Evolutionary conservation across 2,888 invertebrate species (phyloP).

Genomic region (Spialia ferax): DNA sequence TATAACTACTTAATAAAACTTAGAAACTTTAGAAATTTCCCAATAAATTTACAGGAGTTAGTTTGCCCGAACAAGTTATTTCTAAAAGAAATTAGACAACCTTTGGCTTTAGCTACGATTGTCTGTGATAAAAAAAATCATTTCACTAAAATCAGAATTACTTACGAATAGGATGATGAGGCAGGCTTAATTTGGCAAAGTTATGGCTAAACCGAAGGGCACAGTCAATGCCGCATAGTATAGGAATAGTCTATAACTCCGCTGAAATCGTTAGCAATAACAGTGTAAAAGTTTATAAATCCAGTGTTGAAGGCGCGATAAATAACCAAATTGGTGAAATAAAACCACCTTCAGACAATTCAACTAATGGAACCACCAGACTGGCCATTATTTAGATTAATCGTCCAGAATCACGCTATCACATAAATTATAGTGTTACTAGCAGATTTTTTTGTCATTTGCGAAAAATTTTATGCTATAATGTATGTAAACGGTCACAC

Average conservation of each 20-base stretch:
- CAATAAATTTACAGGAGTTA: no score
- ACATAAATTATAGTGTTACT: slow-evolving; percentile 17
- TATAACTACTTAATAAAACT: no score
- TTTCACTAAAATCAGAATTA: no score
- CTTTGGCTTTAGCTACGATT: no score
- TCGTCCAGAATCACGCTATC: slow-evolving; percentile 30
- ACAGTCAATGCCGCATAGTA: not conserved
- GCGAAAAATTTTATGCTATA: slow-evolving; percentile 14
- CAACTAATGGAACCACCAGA: slow-evolving; percentile 33
- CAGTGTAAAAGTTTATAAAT: slow-evolving; percentile 13
- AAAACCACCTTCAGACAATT: slow-evolving; percentile 33
- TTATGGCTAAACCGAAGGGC: not conserved
- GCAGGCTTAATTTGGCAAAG: not conserved
- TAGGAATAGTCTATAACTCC: not conserved
- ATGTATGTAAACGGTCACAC: not conserved
- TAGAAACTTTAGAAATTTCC: no score
- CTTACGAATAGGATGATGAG: no score
- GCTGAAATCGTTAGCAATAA: slow-evolving; percentile 10
- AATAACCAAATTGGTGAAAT: slow-evolving; percentile 35
- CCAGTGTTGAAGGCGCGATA: slow-evolving; percentile 26
- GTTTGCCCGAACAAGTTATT: no score
- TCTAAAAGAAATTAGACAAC: no score
- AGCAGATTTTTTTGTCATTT: slow-evolving; percentile 32
- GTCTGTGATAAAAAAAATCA: no score
- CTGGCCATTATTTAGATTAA: slow-evolving; percentile 21